Conservation (phyloP, 23 tunicate species). For the Trididemnum clinides region DNA sequence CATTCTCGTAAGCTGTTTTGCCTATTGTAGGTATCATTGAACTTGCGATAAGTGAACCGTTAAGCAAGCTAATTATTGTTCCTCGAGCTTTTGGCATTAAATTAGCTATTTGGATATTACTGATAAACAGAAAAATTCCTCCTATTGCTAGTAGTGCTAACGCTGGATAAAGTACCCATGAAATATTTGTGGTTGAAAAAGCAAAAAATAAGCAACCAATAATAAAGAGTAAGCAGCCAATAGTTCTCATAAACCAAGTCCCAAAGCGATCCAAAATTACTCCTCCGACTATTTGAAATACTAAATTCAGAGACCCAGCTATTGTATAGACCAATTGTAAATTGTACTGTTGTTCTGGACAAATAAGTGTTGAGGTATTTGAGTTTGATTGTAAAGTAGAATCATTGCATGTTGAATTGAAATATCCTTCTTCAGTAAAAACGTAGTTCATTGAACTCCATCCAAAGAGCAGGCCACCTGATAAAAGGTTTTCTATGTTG, state of each 20-base stretch:
- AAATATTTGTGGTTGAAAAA: background rate
- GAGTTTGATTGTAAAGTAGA: background rate
- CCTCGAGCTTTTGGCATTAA: background rate
- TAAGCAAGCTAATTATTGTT: background rate
- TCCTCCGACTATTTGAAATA: background rate
- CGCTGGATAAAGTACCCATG: conserved; percentile 6
- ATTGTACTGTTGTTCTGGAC: conserved; percentile 2
- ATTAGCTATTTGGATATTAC: background rate
- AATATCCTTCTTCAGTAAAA: conserved; percentile 18
- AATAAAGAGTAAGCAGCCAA: background rate
- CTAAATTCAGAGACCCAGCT: background rate
- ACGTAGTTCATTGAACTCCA: conserved; percentile 10
- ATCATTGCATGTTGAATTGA: background rate
- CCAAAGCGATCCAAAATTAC: background rate
- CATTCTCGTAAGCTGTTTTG: background rate
- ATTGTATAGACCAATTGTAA: background rate
- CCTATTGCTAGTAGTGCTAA: background rate
- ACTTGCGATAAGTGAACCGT: background rate
- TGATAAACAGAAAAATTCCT: background rate
- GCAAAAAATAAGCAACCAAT: background rate
- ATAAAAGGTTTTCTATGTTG: background rate
- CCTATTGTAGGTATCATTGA: background rate
- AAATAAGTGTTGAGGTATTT: background rate
- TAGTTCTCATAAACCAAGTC: background rate
- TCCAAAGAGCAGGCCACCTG: background rate